Base-by-base conservation (phyloP, 2,888 invertebrate species). In the Thecocarcelia acutangulata region DNA sequence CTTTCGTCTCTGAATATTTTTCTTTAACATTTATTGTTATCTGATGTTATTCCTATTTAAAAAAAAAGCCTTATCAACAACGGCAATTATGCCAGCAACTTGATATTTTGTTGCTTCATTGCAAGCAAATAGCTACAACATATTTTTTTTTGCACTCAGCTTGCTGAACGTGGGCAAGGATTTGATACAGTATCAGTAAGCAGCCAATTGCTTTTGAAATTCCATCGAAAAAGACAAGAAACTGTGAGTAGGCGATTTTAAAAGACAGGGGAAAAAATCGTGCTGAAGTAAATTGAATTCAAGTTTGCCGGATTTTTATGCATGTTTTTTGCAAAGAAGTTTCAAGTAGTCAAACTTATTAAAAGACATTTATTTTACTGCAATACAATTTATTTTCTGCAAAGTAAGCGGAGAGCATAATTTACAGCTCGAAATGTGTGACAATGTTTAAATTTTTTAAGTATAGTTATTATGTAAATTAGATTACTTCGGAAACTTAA, bases 101-200 rank as follows among this genome's bases (percentile, higher is more conserved):
- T 42, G 42, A 37, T 46, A 15, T 59, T 13, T 37, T 59, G 19
- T 28, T 12, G 0, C 15, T 19, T n/a, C 9, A 0, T 19, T 42
- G n/a, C 19, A 15, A n/a, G 19, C n/a, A 17, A 64, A 48, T 21
- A 40, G 17, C 33, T 6, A 63, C 46, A 48, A 63, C 44, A 28
- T 21, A 58, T 42, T 66, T 50, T 59, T 9, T n/a, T 28, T 56
- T 56, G 15, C 42, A 8, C 42, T 28, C 52, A 40, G 19, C 21
- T 48, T 40, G 24, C 42, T 50, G 40, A 28, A 76, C 75, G 68
- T 76, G 75, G 50, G 21, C 17, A 76, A 76, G 59, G 68, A 59
- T 21, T 42, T 68, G 52, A 56, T 59, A 15, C 19, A 44, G 59
- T 52, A 68, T 46, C 59, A 59, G n/a, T n/a, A n/a, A n/a, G 40